phyloP scores from a whole-genome alignment of 2,888 invertebrate genomes.

The Aleiodes testaceus region DNA sequence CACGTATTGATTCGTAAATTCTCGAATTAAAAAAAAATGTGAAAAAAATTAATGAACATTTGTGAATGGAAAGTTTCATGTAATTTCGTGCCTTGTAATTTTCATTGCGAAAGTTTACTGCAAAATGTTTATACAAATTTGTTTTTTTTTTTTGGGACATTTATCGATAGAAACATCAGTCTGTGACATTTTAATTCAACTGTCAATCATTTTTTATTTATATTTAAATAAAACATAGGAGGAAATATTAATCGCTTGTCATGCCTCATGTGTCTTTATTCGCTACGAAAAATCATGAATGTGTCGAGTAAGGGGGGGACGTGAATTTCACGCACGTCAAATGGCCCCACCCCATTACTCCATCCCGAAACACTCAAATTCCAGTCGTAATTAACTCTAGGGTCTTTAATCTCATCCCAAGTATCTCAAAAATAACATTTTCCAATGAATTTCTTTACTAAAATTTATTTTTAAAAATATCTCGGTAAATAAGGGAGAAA shows the following conservation, averaged over 20 bases:
- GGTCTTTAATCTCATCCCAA: background rate
- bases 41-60: slow-evolving; percentile 2
- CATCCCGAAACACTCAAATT: slow-evolving; percentile 22
- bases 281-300: background rate
- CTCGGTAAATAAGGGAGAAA: too few relatives aligned
- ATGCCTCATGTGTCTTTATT: slow-evolving; percentile 12
- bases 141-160: background rate
- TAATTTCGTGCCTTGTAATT: slow-evolving; percentile 28
- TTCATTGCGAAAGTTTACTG: slow-evolving; percentile 19
- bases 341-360: slow-evolving; percentile 12
- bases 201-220: slow-evolving; percentile 1
- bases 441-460: background rate
- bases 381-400: slow-evolving; percentile 42
- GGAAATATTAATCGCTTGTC: slow-evolving; percentile 25
- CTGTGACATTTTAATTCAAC: background rate
- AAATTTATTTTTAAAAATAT: too few relatives aligned
- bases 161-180: slow-evolving; percentile 16
- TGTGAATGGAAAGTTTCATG: slow-evolving; percentile 13
- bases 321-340: slow-evolving; percentile 34
- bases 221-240: background rate
- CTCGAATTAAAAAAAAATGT: background rate
- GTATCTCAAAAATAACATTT: slow-evolving; percentile 6
- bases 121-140: background rate
- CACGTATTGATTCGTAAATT: slow-evolving; percentile 29
- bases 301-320: background rate